These are phyloP conservation scores for Donacobius atricapilla DNA, from an alignment of 2,113 vertebrate species.

Conservation along the genomic window DNA sequence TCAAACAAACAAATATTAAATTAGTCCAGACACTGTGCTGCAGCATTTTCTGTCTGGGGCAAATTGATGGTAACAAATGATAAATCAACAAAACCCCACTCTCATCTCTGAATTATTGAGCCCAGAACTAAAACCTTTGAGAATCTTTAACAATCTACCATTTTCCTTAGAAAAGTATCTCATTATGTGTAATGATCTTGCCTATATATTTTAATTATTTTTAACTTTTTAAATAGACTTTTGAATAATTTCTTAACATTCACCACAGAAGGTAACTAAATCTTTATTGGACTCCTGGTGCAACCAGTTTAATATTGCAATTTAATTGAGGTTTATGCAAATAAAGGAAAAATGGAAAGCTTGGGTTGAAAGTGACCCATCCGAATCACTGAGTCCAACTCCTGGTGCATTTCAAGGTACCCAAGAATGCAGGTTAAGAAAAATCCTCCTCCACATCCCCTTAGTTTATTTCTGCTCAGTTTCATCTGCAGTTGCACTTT, in stretches of 20 bases:
- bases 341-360: neutral
- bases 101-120: slow-evolving; percentile 59
- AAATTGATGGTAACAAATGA: slow-evolving; percentile 34
- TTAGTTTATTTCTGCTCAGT: neutral
- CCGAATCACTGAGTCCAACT: neutral
- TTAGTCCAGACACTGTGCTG: neutral
- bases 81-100: slow-evolving; percentile 49
- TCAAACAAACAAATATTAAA: neutral
- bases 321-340: slow-evolving; percentile 41
- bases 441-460: rapidly evolving
- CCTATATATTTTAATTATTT: slow-evolving; percentile 66
- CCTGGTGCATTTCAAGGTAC: no score
- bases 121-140: slow-evolving; percentile 52
- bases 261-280: slow-evolving; percentile 65
- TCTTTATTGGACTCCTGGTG: slow-evolving; percentile 66
- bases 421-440: neutral
- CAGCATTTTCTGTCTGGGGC: neutral
- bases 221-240: slow-evolving; percentile 69
- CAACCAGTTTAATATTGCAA: slow-evolving; percentile 49
- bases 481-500: neutral
- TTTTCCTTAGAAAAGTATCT: slow-evolving; percentile 53
- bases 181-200: slow-evolving; percentile 55
- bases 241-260: slow-evolving; percentile 71
- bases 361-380: rapidly evolving
- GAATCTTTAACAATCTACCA: slow-evolving; percentile 60